phyloP scores from a whole-genome alignment of 2,797 vertebrate species.

The Leptodactylus fallax region DNA sequence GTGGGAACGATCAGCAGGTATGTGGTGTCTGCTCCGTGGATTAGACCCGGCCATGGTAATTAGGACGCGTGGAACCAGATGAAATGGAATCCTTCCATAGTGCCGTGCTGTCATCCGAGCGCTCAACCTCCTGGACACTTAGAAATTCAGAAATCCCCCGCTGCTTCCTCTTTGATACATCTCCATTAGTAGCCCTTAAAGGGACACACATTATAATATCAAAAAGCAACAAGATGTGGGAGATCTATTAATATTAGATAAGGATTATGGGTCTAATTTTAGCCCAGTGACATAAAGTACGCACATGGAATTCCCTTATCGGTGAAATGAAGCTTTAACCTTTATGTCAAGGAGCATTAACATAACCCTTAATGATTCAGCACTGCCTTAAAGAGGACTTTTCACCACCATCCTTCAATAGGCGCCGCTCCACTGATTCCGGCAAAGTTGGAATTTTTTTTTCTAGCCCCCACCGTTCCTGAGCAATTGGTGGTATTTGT shows the following conservation, averaged over 20 bases:
- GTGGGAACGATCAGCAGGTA: constrained; percentile 42
- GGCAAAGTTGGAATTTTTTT: too few relatives aligned
- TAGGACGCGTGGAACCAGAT: constrained; percentile 33
- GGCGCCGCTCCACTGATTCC: too few relatives aligned
- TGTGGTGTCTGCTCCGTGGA: constrained; percentile 19
- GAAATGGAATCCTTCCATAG: constrained; percentile 44
- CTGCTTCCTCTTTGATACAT: constrained; percentile 53
- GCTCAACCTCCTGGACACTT: not conserved
- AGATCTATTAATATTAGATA: constrained; percentile 53
- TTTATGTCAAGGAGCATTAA: too few relatives aligned
- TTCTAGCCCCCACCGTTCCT: too few relatives aligned
- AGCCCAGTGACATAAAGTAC: too few relatives aligned
- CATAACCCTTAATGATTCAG: too few relatives aligned
- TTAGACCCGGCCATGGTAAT: constrained; percentile 48
- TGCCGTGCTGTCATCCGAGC: too few relatives aligned
- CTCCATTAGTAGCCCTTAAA: constrained; percentile 48
- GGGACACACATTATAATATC: constrained; percentile 52
- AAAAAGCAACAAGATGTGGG: constrained; percentile 40
- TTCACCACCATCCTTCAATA: too few relatives aligned
- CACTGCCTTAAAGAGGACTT: too few relatives aligned
- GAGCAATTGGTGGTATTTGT: too few relatives aligned
- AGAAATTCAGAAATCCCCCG: constrained; percentile 45
- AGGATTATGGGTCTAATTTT: constrained; percentile 26
- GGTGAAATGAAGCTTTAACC: not conserved
- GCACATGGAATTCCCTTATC: not conserved